Percentiles rank a stretch among this genome's conserved stretches.
These are phyloP conservation scores for Simalia tracyae DNA, from an alignment of 2,797 vertebrate genomes.

Conservation along the genomic window DNA sequence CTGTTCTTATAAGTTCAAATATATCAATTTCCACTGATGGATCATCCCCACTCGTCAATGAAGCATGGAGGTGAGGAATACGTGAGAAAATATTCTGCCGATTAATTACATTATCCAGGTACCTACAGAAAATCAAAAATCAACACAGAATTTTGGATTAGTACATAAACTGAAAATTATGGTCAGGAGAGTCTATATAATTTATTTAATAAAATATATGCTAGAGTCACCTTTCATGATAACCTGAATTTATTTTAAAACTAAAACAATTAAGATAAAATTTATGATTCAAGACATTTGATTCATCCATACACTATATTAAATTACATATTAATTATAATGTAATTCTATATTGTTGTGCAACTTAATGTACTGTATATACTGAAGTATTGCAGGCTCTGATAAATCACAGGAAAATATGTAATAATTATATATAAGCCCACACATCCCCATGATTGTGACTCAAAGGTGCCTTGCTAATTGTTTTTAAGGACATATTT, in stretches of 20 bases:
- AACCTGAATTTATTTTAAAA: not conserved
- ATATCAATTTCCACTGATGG: conserved; percentile 87
- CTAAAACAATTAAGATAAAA: not conserved
- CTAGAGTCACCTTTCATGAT: not conserved
- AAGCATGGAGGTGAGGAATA: conserved; percentile 88
- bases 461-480: not conserved
- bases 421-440: not conserved
- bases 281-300: not conserved
- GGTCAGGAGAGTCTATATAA: not conserved
- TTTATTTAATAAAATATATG: not conserved
- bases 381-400: not conserved
- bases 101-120: conserved; percentile 93
- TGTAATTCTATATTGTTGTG: not conserved
- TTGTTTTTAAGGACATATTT: not conserved
- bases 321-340: not conserved
- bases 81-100: conserved; percentile 86
- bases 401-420: not conserved
- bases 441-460: too few species aligned
- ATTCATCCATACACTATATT: not conserved
- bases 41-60: conserved; percentile 87
- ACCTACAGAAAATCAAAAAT: conserved; percentile 72
- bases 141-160: conserved; percentile 30
- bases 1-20: conserved; percentile 90
- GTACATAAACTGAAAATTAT: conserved; percentile 8
- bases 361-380: not conserved